These are phyloP conservation scores for Embidobia sp. DNA, from an alignment of 2,888 invertebrate species.

Conservation along the genomic window DNA sequence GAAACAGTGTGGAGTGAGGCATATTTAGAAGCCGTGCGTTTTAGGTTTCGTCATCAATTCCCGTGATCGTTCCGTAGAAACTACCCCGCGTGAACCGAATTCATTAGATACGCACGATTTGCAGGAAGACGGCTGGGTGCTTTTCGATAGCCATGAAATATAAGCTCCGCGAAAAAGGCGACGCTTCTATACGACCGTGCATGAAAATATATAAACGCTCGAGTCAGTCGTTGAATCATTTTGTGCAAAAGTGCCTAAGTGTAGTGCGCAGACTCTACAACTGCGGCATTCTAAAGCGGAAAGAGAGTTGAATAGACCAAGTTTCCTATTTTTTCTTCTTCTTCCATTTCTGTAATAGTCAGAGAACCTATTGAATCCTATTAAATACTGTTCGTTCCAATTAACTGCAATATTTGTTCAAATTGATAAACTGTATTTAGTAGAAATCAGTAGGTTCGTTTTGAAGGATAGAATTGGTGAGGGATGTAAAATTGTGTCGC, in stretches of 20 bases:
- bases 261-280: conserved; percentile 1
- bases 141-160: conserved; percentile 10
- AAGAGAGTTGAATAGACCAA: conserved; percentile 8
- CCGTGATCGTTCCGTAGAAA: conserved; percentile 1
- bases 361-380: no score
- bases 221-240: conserved; percentile 48
- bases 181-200: conserved; percentile 19
- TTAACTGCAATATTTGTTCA: no score
- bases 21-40: conserved; percentile 21
- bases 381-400: no score
- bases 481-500: not conserved
- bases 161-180: conserved; percentile 22
- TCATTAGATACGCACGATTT: conserved; percentile 3
- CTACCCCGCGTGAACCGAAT: not conserved
- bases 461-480: not conserved
- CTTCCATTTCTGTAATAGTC: no score
- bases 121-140: conserved; percentile 27
- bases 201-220: conserved; percentile 48
- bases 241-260: conserved; percentile 40
- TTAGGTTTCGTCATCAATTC: not conserved
- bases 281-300: conserved; percentile 7
- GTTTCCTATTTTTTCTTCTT: not conserved
- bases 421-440: no score
- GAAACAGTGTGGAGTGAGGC: conserved; percentile 2
- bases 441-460: no score